phyloP scores from a whole-genome alignment of 2,888 invertebrate species.

The Lithophane socia region DNA sequence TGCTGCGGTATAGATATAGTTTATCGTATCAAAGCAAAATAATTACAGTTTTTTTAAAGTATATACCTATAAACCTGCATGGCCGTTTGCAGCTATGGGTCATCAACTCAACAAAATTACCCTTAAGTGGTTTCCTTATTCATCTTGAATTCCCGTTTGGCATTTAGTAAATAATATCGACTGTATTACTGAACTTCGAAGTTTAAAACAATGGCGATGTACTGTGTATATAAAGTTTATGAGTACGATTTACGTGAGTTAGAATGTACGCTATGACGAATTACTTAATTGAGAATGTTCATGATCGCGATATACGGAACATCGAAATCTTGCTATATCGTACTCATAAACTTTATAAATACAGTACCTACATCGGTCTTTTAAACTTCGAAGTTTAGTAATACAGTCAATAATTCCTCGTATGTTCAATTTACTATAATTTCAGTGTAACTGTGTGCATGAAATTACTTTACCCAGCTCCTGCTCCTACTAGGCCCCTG shows the following conservation, averaged over 20 bases:
- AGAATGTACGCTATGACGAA: too few species aligned
- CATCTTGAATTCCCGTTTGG: constrained; percentile 10
- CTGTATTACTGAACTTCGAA: too few species aligned
- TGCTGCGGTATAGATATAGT: background rate
- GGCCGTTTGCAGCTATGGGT: background rate
- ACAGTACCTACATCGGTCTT: too few species aligned
- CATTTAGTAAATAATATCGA: constrained; percentile 3
- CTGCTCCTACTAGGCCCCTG: background rate
- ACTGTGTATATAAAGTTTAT: too few species aligned
- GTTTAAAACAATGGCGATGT: too few species aligned
- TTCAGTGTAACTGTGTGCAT: background rate
- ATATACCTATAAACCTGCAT: too few species aligned
- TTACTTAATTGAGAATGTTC: too few species aligned
- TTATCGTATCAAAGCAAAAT: constrained; percentile 5
- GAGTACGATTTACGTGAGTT: too few species aligned
- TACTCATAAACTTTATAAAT: too few species aligned
- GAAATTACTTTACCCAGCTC: background rate
- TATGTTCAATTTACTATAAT: background rate
- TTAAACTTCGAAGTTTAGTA: too few species aligned
- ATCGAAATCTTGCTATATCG: too few species aligned
- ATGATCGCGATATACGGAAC: too few species aligned
- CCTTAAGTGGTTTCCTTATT: constrained; percentile 10
- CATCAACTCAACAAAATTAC: background rate
- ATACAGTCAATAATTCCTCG: background rate
- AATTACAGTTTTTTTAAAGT: background rate